Base-by-base conservation (phyloP, 2,888 invertebrate genomes). In the Aelia acuminata region DNA sequence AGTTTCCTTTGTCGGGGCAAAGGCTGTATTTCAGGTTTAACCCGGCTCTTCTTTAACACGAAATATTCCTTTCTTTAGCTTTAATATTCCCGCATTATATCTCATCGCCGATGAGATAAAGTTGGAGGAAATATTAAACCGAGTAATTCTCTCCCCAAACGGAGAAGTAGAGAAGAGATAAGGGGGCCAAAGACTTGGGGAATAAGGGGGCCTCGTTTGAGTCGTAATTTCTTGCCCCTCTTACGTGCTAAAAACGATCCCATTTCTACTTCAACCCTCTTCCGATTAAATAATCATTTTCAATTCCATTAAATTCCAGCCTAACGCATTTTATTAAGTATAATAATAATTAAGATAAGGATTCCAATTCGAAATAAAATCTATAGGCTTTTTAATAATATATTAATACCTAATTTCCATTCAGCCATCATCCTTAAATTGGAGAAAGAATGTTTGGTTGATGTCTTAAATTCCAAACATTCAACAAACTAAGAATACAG, bases 101-200 rank as follows among this genome's bases (percentile, higher is more conserved):
- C 63, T 70, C 63, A 70, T 70, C 35, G 63, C 63, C 63, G 63
- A 70, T 70, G 63, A 70, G 63, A 70, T 70, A 70, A 70, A 70
- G 63, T 70, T 70, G 35, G 63, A 35, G 63, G 63, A 70, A 70
- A 70, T 70, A 70, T 70, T 70, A 70, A 70, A 70, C 63, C 63
- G 63, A 70, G 63, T 70, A 70, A 70, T 70, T 70, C 63, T 63
- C n/a, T 43, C 43, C 63, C 63, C 63, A 70, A 70, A 70, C 63
- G 63, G 63, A 70, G 35, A 20, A 70, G 63, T 35, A 35, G 35
- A 70, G 63, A 70, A 35, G 35, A 70, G 63, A 70, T 70, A 70
- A 70, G 63, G 63, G 20, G 22, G 31, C 18, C 31, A 57, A 70
- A 70, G 63, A 70, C 31, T 70, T 5, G 18, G 0, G 10, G 63